Percentiles rank a stretch among this genome's conserved stretches.
Conservation (phyloP, 53 echinoderm and acorn worm genomes). For the Holothuria leucospilota region DNA sequence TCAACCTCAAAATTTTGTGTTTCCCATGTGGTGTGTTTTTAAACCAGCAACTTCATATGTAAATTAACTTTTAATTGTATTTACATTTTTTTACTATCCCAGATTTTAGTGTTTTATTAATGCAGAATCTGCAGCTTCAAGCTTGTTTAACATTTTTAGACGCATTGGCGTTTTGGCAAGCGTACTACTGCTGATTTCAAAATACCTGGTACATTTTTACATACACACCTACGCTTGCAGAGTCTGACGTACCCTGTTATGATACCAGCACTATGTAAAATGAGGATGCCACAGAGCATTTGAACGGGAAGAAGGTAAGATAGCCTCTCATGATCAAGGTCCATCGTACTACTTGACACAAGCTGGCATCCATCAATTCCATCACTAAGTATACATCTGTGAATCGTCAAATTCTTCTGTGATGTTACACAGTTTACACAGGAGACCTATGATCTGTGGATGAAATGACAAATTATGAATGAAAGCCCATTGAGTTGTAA, state of each 20-base stretch:
- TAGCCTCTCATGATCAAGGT: constrained; percentile 96
- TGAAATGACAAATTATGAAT: not conserved
- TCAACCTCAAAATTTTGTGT: too few relatives aligned
- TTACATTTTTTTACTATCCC: too few relatives aligned
- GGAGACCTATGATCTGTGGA: constrained; percentile 93
- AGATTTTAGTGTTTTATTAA: too few relatives aligned
- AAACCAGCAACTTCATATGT: too few relatives aligned
- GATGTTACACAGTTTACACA: constrained; percentile 94
- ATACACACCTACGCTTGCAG: too few relatives aligned
- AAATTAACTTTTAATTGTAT: too few relatives aligned
- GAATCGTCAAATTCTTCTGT: constrained; percentile 96
- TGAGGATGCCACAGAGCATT: constrained; percentile 97
- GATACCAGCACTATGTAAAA: constrained; percentile 97
- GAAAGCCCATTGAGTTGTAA: not conserved
- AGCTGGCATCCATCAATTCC: constrained; percentile 98
- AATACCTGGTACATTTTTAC: too few relatives aligned
- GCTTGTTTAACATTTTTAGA: too few relatives aligned
- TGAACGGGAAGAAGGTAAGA: constrained; percentile 98
- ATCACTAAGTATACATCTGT: constrained; percentile 96
- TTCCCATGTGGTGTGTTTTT: too few relatives aligned
- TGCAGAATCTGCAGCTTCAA: too few relatives aligned
- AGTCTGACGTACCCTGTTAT: constrained; percentile 84
- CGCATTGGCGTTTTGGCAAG: too few relatives aligned
- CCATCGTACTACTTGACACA: constrained; percentile 96
- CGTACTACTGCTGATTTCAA: too few relatives aligned